A percentile compares a stretch with the other conserved stretches of the same genome.
These are phyloP conservation scores for Copidosoma aretas DNA, from an alignment of 2,888 invertebrate species.

Conservation along the genomic window DNA sequence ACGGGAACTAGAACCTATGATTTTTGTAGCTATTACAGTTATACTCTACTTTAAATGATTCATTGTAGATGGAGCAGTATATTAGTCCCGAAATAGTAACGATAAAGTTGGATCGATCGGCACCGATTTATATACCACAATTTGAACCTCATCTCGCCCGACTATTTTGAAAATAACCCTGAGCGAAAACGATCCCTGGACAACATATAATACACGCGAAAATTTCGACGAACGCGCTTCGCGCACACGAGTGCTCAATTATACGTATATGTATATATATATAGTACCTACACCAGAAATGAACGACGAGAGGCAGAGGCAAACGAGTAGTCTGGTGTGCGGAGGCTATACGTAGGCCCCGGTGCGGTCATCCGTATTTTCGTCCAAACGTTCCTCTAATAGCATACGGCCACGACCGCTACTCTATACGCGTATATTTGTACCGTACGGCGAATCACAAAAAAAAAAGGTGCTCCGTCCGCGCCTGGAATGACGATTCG, in stretches of 20 bases:
- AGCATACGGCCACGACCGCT: constrained; percentile 21
- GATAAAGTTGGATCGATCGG: no score
- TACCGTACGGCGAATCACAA: background rate
- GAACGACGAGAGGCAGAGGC: background rate
- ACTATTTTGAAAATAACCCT: background rate
- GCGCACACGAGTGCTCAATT: no score
- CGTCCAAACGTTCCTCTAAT: constrained; percentile 28
- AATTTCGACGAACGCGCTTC: background rate
- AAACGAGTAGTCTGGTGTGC: background rate
- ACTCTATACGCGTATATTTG: background rate
- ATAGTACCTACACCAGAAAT: no score
- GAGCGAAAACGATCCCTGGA: background rate
- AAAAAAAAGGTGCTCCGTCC: constrained; percentile 20
- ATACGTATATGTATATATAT: no score
- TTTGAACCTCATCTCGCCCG: no score
- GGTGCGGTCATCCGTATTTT: constrained; percentile 22
- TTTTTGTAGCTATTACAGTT: no score
- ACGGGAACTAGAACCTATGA: no score
- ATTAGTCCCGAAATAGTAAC: no score
- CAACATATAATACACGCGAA: no score
- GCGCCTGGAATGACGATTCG: constrained; percentile 48
- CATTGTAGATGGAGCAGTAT: no score
- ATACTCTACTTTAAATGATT: no score
- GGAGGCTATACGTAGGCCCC: background rate
- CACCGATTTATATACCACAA: no score